Evolutionary conservation across 2,888 invertebrate species (phyloP).

Genomic region (Drosophila birchii): DNA sequence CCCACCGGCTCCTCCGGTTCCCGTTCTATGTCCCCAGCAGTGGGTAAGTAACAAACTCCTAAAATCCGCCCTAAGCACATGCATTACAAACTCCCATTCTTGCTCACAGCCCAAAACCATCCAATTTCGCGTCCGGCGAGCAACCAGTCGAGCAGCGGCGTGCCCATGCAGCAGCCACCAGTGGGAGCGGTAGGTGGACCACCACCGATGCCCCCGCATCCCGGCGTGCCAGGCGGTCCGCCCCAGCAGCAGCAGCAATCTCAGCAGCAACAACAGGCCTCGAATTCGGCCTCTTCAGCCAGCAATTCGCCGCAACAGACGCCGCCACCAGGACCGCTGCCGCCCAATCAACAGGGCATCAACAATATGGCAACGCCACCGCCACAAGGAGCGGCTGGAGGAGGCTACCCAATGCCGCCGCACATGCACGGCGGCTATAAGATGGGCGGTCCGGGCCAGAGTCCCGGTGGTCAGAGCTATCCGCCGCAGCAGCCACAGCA

Average conservation of each 20-base stretch:
- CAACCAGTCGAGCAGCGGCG: conserved; percentile 87
- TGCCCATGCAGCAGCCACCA: conserved; percentile 82
- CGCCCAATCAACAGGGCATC: conserved; percentile 75
- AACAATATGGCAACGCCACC: conserved; percentile 83
- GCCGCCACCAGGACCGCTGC: conserved; percentile 81
- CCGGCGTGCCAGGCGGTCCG: conserved; percentile 72
- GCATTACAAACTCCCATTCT: background rate
- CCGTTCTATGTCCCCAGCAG: conserved; percentile 98
- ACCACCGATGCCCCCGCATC: conserved; percentile 80
- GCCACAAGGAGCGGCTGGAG: conserved; percentile 73
- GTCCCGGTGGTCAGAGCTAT: conserved; percentile 85
- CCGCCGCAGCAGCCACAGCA: conserved; percentile 86
- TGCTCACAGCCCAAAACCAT: conserved; percentile 90
- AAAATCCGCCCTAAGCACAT: background rate
- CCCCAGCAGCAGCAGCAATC: conserved; percentile 83
- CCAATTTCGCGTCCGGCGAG: conserved; percentile 98
- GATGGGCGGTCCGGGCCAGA: conserved; percentile 86
- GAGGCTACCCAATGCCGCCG: conserved; percentile 82
- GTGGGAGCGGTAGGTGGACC: conserved; percentile 65
- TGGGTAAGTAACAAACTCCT: conserved; percentile 88
- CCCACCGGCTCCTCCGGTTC: conserved; percentile 97
- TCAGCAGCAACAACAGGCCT: conserved; percentile 79
- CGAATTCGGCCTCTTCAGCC: conserved; percentile 81
- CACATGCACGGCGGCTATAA: conserved; percentile 87
- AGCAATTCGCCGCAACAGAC: conserved; percentile 83